Base-by-base conservation (phyloP, 1,140 invertebrate genomes). In the Propsilocerus akamusi region DNA sequence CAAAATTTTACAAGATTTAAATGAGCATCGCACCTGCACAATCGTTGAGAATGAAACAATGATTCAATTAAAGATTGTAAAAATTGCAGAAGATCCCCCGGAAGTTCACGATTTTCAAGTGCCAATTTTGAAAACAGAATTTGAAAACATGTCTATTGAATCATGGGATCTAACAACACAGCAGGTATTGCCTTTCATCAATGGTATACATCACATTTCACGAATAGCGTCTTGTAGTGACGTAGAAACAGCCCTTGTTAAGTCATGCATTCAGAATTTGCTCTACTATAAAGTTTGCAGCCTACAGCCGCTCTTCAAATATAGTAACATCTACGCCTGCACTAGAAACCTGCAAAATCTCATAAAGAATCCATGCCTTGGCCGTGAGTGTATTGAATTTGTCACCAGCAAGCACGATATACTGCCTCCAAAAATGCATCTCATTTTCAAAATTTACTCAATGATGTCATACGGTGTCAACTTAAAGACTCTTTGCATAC, bases 151-250 rank as follows among this genome's bases (percentile, higher is more conserved):
- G 2, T 61, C 63, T 6, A 41, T 64, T 4, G 76, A 78, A 53
- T 75, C 80, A 23, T 96, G 90, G 90, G 91, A 96, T 67, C 74
- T 96, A 22, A 95, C 92, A 4, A 95, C 91, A 5, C 82, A 92
- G 62, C 83, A 87, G 70, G 78, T 80, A 41, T 68, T 94, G 12
- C 86, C 88, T 0, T 86, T 85, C 57, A 89, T 96, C 14, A 83
- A 96, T 68, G 90, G 92, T 0, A 88, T 87, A 57, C 92, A 94
- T 68, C 90, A 95, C 65, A 77, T 95, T 26, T 75, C 82, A 0
- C 78, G 83, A 55, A 89, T 91, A 52, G 78, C 85, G 0, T 73
- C 75, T 1, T 75, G 84, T 57, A 84, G 91, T 3, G 87, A 94
- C 58, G 90, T 97, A 0, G 91, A 97, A 60, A 89, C 84, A 51